Conservation (phyloP, 2,888 invertebrate genomes). For the Noctua janthe region DNA sequence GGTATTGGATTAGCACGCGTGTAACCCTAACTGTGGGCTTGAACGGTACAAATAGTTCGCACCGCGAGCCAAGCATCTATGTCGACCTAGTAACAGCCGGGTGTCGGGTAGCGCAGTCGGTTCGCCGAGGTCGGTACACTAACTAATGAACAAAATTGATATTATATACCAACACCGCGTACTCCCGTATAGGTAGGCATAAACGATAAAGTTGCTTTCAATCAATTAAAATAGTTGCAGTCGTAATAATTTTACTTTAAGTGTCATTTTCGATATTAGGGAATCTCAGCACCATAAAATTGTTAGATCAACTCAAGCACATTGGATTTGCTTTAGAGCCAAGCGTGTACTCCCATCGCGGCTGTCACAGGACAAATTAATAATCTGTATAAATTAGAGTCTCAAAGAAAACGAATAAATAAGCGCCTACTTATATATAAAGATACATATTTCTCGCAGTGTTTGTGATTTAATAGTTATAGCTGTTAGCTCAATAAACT, state of each 20-base stretch:
- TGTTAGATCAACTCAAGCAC: conserved; percentile 20
- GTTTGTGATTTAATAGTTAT: conserved; percentile 52
- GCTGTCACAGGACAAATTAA: conserved; percentile 52
- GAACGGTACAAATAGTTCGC: conserved; percentile 87
- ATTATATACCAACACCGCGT: conserved; percentile 46
- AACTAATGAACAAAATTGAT: conserved; percentile 66
- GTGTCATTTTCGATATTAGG: conserved; percentile 35
- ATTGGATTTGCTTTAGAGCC: conserved; percentile 43
- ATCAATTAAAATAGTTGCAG: conserved; percentile 32
- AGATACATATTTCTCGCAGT: conserved; percentile 31
- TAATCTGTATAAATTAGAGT: conserved; percentile 53
- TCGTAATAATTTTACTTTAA: conserved; percentile 31
- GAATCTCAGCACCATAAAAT: conserved; percentile 31
- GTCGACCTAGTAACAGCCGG: conserved; percentile 80
- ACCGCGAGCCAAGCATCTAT: conserved; percentile 78
- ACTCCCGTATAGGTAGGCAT: not conserved
- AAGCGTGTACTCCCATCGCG: conserved; percentile 25
- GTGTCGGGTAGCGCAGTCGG: conserved; percentile 80
- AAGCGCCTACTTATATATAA: conserved; percentile 38
- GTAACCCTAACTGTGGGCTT: conserved; percentile 82
- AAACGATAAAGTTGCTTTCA: conserved; percentile 18
- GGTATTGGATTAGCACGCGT: conserved; percentile 81
- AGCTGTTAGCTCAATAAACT: conserved; percentile 56
- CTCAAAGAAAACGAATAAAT: conserved; percentile 52
- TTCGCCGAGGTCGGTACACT: conserved; percentile 69